Evolutionary conservation across 2,888 invertebrate genomes (phyloP).

Genomic region (Argyresthia goedartella): DNA sequence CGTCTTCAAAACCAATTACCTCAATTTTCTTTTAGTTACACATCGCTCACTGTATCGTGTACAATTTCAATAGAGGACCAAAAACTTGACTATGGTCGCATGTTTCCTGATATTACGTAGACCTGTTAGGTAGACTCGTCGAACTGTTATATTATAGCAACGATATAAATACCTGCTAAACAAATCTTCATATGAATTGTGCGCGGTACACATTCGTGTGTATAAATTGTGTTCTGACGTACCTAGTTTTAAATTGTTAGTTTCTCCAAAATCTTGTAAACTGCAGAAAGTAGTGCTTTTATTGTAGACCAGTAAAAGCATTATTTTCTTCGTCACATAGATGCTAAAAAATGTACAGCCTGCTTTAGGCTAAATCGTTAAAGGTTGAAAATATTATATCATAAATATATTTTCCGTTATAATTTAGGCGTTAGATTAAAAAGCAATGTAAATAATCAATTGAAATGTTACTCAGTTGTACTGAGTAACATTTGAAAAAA

Average conservation of each 20-base stretch:
- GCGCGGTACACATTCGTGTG: constrained; percentile 20
- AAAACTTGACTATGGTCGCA: not conserved
- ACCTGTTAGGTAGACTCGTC: too few species aligned
- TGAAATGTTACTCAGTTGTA: constrained; percentile 31
- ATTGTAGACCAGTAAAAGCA: not conserved
- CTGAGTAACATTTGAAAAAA: too few species aligned
- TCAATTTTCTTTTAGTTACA: constrained; percentile 66
- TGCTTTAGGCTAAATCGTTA: not conserved
- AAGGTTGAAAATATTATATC: not conserved
- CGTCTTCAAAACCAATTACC: constrained; percentile 67
- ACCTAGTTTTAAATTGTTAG: constrained; percentile 53
- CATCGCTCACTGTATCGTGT: constrained; percentile 31
- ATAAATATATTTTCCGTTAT: constrained; percentile 14
- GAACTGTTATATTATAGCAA: too few species aligned
- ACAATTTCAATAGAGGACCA: not conserved
- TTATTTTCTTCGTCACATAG: not conserved
- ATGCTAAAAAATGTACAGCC: not conserved
- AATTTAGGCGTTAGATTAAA: constrained; percentile 23
- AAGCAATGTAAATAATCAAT: constrained; percentile 47
- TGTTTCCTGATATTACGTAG: too few species aligned
- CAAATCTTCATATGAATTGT: not conserved
- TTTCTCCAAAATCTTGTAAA: constrained; percentile 25
- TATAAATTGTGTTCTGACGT: constrained; percentile 45
- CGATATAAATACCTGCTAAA: not conserved
- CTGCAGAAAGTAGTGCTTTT: constrained; percentile 4